These are phyloP conservation scores for Pseudoatta argentina DNA, from an alignment of 1,140 invertebrate genomes.

Conservation along the genomic window DNA sequence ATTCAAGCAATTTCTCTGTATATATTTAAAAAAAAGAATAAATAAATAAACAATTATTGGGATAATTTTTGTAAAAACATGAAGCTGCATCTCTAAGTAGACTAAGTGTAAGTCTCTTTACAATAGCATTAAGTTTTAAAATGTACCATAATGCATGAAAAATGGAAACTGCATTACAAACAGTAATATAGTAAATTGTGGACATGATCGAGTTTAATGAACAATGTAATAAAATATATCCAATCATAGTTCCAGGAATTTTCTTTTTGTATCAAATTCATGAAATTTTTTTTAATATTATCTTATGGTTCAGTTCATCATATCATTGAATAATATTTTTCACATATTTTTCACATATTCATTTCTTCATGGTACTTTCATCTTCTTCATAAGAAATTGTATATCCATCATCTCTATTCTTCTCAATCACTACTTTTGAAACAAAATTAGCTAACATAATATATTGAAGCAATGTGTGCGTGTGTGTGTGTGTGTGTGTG, in stretches of 20 bases:
- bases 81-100: background rate
- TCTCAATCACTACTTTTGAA: background rate
- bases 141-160: background rate
- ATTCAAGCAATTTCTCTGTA: background rate
- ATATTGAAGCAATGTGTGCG: constrained; percentile 8
- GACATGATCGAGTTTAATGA: constrained; percentile 9
- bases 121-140: background rate
- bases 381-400: background rate
- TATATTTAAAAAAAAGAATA: background rate
- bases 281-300: background rate
- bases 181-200: constrained; percentile 7
- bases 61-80: background rate
- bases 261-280: background rate
- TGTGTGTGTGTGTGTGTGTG: background rate
- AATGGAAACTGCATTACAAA: background rate
- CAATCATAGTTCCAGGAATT: background rate
- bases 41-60: background rate
- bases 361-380: background rate
- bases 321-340: constrained; percentile 15
- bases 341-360: background rate
- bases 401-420: background rate
- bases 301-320: background rate
- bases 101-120: background rate
- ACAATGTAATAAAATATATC: constrained; percentile 23
- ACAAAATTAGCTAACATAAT: background rate